These are phyloP conservation scores for Prunella fulvescens DNA, from an alignment of 2,113 vertebrate genomes.

Conservation along the genomic window DNA sequence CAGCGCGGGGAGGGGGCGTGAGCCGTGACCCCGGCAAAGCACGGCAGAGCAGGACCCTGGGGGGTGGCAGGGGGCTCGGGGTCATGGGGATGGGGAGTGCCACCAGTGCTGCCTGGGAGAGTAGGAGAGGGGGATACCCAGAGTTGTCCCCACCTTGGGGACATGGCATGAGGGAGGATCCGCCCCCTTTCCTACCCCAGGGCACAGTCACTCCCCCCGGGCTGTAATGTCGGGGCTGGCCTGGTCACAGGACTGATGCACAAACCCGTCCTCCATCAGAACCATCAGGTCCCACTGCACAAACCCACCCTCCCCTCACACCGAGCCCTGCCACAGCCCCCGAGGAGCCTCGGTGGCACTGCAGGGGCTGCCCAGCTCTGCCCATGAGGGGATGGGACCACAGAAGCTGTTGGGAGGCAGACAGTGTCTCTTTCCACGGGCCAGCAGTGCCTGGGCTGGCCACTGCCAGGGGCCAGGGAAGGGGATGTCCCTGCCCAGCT, in stretches of 20 bases:
- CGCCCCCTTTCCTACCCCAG: not conserved
- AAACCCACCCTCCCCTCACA: not conserved
- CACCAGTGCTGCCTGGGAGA: not conserved
- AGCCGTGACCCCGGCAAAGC: fast-evolving
- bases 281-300: fast-evolving
- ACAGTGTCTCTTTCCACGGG: fast-evolving
- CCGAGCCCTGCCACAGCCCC: fast-evolving
- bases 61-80: not conserved
- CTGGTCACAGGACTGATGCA: not conserved
- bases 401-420: fast-evolving
- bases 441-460: fast-evolving
- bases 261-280: too few species aligned
- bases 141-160: fast-evolving
- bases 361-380: not conserved
- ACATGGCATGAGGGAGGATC: not conserved
- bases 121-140: not conserved
- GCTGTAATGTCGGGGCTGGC: not conserved
- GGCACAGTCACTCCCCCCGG: fast-evolving
- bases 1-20: fast-evolving
- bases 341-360: fast-evolving
- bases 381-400: fast-evolving
- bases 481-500: not conserved
- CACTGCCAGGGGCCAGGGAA: fast-evolving
- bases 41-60: too few species aligned
- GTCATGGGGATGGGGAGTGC: not conserved